These are phyloP conservation scores for Dendroctonus ponderosae DNA, from an alignment of 1,140 invertebrate genomes.

Conservation along the genomic window DNA sequence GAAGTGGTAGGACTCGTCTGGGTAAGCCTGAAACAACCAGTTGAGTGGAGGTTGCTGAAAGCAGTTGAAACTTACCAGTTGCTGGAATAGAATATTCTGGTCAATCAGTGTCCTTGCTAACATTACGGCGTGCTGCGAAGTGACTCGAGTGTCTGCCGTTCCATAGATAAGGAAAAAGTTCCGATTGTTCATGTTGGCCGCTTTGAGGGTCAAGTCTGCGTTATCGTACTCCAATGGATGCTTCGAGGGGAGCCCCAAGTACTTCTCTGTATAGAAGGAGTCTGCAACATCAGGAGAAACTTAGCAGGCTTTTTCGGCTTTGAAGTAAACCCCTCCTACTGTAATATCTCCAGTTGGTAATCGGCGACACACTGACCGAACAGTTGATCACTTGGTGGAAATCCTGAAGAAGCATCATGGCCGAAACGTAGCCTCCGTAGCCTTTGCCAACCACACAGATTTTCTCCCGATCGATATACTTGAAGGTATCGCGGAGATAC, in stretches of 20 bases:
- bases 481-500: constrained; percentile 69
- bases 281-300: constrained; percentile 54
- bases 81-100: constrained; percentile 71
- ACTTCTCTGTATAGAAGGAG: constrained; percentile 81
- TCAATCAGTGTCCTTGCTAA: constrained; percentile 73
- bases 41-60: neutral
- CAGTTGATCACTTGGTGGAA: constrained; percentile 71
- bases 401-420: constrained; percentile 72
- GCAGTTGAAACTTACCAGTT: constrained; percentile 61
- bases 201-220: constrained; percentile 69
- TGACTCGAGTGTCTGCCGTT: constrained; percentile 77
- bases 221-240: constrained; percentile 70
- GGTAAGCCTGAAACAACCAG: constrained; percentile 66
- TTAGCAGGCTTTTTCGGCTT: neutral
- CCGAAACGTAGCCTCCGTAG: constrained; percentile 70
- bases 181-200: constrained; percentile 62
- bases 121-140: constrained; percentile 80
- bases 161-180: constrained; percentile 72
- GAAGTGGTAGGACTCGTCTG: constrained; percentile 77
- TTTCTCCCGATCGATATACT: constrained; percentile 70
- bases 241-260: constrained; percentile 67
- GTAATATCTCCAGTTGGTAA: constrained; percentile 77
- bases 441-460: constrained; percentile 73
- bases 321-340: constrained; percentile 57
- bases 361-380: constrained; percentile 76